Evolutionary conservation across 2,888 invertebrate species (phyloP).

Genomic region (Pheosia gnoma): DNA sequence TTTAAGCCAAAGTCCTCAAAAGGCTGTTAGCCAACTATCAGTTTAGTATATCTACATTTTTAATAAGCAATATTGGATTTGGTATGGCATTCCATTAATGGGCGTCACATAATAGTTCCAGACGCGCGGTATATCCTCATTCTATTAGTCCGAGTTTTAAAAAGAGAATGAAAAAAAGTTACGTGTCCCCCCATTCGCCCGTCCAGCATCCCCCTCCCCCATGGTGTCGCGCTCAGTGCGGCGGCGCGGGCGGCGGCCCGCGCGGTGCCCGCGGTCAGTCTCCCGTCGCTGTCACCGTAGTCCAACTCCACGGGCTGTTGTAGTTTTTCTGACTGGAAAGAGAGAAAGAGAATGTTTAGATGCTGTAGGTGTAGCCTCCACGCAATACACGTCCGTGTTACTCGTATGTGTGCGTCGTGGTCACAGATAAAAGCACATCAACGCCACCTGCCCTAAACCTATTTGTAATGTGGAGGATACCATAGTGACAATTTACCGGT

Average conservation of each 20-base stretch:
- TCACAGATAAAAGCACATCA: no score
- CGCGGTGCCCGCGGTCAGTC: constrained; percentile 86
- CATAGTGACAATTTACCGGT: no score
- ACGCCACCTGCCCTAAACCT: no score
- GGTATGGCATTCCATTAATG: no score
- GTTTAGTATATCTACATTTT: no score
- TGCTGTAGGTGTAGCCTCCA: background rate
- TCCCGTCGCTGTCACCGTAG: constrained; percentile 85
- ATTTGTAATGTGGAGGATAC: no score
- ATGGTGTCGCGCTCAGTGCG: constrained; percentile 59
- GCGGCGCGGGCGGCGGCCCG: constrained; percentile 76
- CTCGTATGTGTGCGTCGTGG: no score
- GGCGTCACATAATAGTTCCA: no score
- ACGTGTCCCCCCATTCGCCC: constrained; percentile 5
- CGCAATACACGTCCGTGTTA: no score
- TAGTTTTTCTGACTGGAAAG: constrained; percentile 85
- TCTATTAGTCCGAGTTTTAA: background rate
- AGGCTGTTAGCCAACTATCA: no score
- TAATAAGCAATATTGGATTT: no score
- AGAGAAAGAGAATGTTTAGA: constrained; percentile 36
- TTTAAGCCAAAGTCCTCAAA: no score
- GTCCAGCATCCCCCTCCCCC: constrained; percentile 11
- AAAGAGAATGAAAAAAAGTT: background rate
- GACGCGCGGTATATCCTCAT: background rate
- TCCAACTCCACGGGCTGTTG: constrained; percentile 86